A percentile compares a stretch with the other conserved stretches of the same genome.
Evolutionary conservation across 1,140 invertebrate species (phyloP).

Genomic region (Charaxes varanes): DNA sequence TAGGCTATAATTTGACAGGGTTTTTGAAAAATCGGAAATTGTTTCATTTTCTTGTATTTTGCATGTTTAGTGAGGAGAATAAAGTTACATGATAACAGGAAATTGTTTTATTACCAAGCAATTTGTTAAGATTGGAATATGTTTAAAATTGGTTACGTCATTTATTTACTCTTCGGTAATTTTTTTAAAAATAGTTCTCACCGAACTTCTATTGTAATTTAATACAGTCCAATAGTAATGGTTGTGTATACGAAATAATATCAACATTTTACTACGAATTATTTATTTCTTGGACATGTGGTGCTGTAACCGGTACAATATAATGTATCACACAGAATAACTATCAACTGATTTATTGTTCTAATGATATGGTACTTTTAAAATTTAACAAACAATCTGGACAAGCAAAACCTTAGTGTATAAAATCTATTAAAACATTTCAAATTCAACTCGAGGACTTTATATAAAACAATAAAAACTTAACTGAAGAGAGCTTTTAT

Average conservation of each 20-base stretch:
- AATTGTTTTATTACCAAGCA: constrained; percentile 34
- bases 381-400: constrained; percentile 6
- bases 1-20: constrained; percentile 25
- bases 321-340: constrained; percentile 6
- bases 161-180: too few relatives aligned
- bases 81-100: constrained; percentile 58
- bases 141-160: too few relatives aligned
- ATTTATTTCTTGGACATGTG: constrained; percentile 13
- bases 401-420: neutral
- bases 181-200: too few relatives aligned
- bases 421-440: too few relatives aligned
- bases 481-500: too few relatives aligned
- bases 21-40: constrained; percentile 43
- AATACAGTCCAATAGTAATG: neutral
- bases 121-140: too few relatives aligned
- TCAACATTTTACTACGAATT: constrained; percentile 7
- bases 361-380: constrained; percentile 17
- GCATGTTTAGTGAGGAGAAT: constrained; percentile 68
- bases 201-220: too few relatives aligned
- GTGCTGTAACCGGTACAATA: constrained; percentile 12
- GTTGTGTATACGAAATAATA: constrained; percentile 5
- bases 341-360: constrained; percentile 6
- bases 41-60: constrained; percentile 62
- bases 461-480: too few relatives aligned
- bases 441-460: too few relatives aligned